These are phyloP conservation scores for Crocallis elinguaria DNA, from an alignment of 2,888 invertebrate species.

Conservation along the genomic window DNA sequence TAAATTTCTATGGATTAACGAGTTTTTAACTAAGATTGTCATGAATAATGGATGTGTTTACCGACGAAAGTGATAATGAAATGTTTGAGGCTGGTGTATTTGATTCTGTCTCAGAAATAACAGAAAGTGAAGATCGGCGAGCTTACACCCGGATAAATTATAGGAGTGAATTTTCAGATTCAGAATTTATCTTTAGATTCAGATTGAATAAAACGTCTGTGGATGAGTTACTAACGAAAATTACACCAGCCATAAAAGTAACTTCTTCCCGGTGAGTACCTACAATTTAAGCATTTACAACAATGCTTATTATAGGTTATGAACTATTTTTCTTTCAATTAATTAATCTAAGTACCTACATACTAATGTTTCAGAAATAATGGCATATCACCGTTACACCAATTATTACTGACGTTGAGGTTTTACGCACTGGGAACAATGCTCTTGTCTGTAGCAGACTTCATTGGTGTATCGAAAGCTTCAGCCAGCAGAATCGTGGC, in stretches of 20 bases:
- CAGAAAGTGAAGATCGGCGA: background rate
- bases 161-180: background rate
- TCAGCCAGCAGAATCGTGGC: constrained; percentile 4
- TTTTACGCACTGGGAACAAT: constrained; percentile 44
- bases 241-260: background rate
- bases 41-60: no score
- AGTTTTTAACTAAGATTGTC: no score
- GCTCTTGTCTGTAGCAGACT: constrained; percentile 40
- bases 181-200: background rate
- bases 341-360: background rate
- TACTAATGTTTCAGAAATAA: constrained; percentile 28
- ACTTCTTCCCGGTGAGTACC: background rate
- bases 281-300: background rate
- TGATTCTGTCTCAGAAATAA: background rate
- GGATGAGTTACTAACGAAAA: background rate
- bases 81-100: background rate
- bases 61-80: background rate
- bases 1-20: no score
- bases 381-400: constrained; percentile 36
- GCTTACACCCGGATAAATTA: background rate
- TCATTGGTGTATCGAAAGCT: constrained; percentile 32
- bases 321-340: background rate
- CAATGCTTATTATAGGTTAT: background rate
- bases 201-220: background rate
- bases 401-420: constrained; percentile 36